A percentile compares a stretch with the other conserved stretches of the same genome.
These are phyloP conservation scores for Gadus macrocephalus DNA, from an alignment of 2,113 vertebrate genomes.

Conservation along the genomic window DNA sequence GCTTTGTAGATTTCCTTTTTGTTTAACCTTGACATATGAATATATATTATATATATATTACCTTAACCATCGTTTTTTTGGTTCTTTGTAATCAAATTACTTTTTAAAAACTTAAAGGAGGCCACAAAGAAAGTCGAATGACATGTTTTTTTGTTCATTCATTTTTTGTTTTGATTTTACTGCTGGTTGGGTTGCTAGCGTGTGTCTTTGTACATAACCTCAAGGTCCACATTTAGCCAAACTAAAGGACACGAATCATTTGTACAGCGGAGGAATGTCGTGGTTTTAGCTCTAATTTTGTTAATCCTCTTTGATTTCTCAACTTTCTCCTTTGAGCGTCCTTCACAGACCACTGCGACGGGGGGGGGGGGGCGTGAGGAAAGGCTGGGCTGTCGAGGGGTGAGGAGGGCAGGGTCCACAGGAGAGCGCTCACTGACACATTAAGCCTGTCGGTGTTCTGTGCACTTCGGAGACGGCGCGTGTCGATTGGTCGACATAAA, in stretches of 20 bases:
- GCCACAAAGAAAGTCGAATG: slow-evolving; percentile 38
- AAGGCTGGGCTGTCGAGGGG: slow-evolving; percentile 5
- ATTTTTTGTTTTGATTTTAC: slow-evolving; percentile 67
- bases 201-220: slow-evolving; percentile 86
- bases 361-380: slow-evolving; percentile 3
- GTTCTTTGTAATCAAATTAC: slow-evolving; percentile 70
- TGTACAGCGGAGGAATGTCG: slow-evolving; percentile 93
- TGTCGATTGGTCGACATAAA: too few relatives aligned
- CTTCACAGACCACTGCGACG: slow-evolving; percentile 66
- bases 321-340: slow-evolving; percentile 76
- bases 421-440: slow-evolving; percentile 35
- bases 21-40: slow-evolving; percentile 69
- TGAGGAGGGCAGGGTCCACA: too few relatives aligned
- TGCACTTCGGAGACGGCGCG: not conserved
- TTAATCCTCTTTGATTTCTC: slow-evolving; percentile 77
- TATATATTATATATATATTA: slow-evolving; percentile 79
- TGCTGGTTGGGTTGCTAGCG: slow-evolving; percentile 76
- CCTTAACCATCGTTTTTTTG: slow-evolving; percentile 78
- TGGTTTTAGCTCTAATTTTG: slow-evolving; percentile 83
- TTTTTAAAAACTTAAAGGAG: slow-evolving; percentile 72
- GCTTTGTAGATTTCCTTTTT: slow-evolving; percentile 73
- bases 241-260: slow-evolving; percentile 84
- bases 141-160: slow-evolving; percentile 65
- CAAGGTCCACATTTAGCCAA: slow-evolving; percentile 78
- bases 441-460: slow-evolving; percentile 27